Percentiles rank a stretch among this genome's conserved stretches.
phyloP scores from a whole-genome alignment of 2,797 vertebrate genomes.

The Enteromius argenteus region DNA sequence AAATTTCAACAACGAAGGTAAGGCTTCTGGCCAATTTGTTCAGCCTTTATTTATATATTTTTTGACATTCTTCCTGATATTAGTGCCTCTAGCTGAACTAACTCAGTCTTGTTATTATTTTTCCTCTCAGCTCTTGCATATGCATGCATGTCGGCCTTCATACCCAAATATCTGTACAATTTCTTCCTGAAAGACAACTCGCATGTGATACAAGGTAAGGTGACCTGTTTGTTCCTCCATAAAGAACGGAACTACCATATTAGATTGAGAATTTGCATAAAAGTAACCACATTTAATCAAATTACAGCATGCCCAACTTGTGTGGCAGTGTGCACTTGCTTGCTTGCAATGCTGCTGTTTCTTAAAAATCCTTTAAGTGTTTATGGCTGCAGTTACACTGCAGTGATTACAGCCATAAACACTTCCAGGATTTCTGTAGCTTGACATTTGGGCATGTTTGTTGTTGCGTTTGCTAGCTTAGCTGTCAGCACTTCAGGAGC shows the following conservation, averaged over 20 bases:
- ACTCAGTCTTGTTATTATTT: conserved; percentile 16
- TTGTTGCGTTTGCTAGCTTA: conserved; percentile 5
- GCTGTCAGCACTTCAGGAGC: conserved; percentile 20
- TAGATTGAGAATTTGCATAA: background rate
- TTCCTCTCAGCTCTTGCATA: conserved; percentile 89
- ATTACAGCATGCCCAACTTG: background rate
- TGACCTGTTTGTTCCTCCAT: background rate
- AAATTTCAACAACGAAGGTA: conserved; percentile 99
- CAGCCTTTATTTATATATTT: background rate
- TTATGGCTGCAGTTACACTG: background rate
- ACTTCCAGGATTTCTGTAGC: conserved; percentile 15
- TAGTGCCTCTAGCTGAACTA: conserved; percentile 19
- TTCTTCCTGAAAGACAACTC: conserved; percentile 99
- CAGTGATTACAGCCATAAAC: background rate
- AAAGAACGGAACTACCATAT: background rate
- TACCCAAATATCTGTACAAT: conserved; percentile 98
- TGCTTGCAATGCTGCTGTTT: background rate
- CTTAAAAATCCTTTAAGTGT: background rate
- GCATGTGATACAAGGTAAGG: conserved; percentile 97
- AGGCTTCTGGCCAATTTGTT: conserved; percentile 22
- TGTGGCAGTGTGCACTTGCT: background rate
- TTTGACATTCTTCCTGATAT: conserved; percentile 7
- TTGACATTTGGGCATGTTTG: conserved; percentile 19
- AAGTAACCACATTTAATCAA: background rate
- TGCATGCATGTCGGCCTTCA: conserved; percentile 98